Evolutionary conservation across 2,888 invertebrate genomes (phyloP).

Genomic region (Cryptosula pallasiana): DNA sequence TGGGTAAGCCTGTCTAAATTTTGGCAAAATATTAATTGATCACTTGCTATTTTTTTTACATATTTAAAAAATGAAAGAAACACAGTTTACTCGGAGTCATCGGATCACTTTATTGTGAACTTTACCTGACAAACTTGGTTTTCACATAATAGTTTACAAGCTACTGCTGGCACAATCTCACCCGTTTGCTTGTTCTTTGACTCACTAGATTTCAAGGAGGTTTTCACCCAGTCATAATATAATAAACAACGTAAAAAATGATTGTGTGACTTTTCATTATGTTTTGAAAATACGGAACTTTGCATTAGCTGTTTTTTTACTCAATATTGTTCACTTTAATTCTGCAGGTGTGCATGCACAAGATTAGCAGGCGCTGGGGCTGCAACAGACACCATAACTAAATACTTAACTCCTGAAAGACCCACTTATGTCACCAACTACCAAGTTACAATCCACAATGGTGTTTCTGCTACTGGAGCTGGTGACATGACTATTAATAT

Average conservation of each 20-base stretch:
- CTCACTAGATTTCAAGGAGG: too few relatives aligned
- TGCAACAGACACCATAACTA: constrained; percentile 20
- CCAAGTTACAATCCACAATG: constrained; percentile 1
- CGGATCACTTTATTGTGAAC: not conserved
- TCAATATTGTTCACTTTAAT: not conserved
- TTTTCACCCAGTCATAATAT: not conserved
- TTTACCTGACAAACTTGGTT: not conserved
- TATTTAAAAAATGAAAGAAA: not conserved
- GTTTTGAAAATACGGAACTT: not conserved
- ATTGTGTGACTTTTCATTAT: not conserved
- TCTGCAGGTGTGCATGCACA: not conserved
- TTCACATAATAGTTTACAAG: too few relatives aligned
- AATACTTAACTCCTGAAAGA: not conserved
- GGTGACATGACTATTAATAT: not conserved
- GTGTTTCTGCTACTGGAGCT: not conserved
- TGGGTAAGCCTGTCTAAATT: not conserved
- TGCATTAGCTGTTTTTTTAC: not conserved
- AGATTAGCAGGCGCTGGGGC: not conserved
- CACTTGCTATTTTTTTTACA: not conserved
- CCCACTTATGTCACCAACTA: constrained; percentile 1
- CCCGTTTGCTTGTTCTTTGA: too few relatives aligned
- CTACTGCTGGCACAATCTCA: too few relatives aligned
- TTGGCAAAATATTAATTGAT: not conserved
- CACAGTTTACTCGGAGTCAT: too few relatives aligned
- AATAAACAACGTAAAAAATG: not conserved